phyloP scores from a whole-genome alignment of 2,113 vertebrate genomes.

The Phyllostomus discolor region DNA sequence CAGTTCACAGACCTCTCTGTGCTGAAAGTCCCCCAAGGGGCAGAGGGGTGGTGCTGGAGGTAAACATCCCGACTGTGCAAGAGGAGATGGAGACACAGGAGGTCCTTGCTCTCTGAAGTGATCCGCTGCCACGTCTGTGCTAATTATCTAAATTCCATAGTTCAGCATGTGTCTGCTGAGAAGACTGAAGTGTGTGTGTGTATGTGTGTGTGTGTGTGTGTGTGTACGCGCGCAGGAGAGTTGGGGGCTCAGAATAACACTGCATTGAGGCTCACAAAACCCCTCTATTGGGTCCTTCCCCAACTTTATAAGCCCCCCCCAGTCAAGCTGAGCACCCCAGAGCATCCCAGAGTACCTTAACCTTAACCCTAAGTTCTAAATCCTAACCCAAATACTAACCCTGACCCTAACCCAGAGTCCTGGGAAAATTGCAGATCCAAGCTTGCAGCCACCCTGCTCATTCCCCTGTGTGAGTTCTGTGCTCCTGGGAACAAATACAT shows the following conservation, averaged over 20 bases:
- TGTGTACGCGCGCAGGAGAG: fast-evolving
- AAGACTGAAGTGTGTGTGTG: neutral
- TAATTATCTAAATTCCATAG: neutral
- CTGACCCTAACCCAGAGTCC: neutral
- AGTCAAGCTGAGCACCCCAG: neutral
- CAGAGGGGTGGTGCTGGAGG: neutral
- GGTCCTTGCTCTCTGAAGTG: neutral
- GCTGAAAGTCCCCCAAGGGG: neutral
- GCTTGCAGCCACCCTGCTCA: no score
- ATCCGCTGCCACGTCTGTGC: neutral
- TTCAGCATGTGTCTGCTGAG: neutral
- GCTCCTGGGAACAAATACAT: neutral
- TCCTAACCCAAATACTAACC: neutral
- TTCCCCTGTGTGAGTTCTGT: neutral
- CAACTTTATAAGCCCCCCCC: neutral
- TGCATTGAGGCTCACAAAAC: neutral
- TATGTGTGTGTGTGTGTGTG: no score
- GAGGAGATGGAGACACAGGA: neutral
- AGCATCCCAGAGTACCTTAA: neutral
- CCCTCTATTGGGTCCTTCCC: neutral
- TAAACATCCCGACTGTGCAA: neutral
- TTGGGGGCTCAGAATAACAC: neutral
- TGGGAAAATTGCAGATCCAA: neutral
- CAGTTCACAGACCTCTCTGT: neutral
- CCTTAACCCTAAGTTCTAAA: neutral